Percentiles rank a stretch among this genome's conserved stretches.
phyloP scores from a whole-genome alignment of 2,888 invertebrate species.

The Drosophila barbarae region DNA sequence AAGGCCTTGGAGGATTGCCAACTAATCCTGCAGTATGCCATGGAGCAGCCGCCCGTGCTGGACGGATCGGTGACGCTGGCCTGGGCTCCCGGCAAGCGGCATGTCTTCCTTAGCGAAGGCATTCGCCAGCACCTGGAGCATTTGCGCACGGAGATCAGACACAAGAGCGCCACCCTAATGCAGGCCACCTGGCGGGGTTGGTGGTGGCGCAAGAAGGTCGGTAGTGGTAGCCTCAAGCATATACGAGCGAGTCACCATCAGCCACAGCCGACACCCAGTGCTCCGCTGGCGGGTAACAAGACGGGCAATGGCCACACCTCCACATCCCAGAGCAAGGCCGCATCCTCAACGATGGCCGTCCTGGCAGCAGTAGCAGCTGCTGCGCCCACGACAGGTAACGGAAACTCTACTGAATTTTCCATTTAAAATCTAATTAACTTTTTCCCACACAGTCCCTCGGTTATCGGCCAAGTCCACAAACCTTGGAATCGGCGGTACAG shows the following conservation, averaged over 20 bases:
- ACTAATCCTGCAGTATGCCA: conserved; percentile 86
- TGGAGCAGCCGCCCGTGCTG: conserved; percentile 82
- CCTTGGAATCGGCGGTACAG: conserved; percentile 76
- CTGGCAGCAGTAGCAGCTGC: conserved; percentile 60
- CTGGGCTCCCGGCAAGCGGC: conserved; percentile 95
- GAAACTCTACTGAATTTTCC: background rate
- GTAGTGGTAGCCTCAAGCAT: conserved; percentile 74
- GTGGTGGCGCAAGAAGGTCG: conserved; percentile 85
- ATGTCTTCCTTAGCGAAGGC: conserved; percentile 96
- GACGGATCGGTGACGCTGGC: conserved; percentile 85
- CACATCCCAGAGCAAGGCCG: conserved; percentile 59
- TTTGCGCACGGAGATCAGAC: conserved; percentile 87
- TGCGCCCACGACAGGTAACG: conserved; percentile 73
- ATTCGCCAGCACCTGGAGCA: conserved; percentile 94
- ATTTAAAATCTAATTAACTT: background rate
- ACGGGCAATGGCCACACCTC: conserved; percentile 29
- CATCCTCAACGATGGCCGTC: conserved; percentile 55
- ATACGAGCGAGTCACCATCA: background rate
- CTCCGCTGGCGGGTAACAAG: conserved; percentile 51
- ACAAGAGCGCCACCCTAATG: conserved; percentile 90
- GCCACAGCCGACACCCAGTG: conserved; percentile 4
- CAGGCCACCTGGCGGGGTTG: conserved; percentile 93
- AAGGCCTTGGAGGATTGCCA: conserved; percentile 88
- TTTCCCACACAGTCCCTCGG: conserved; percentile 66
- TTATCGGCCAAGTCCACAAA: conserved; percentile 79